These are phyloP conservation scores for Gasteruption jaculator DNA, from an alignment of 2,888 invertebrate species.

Conservation along the genomic window DNA sequence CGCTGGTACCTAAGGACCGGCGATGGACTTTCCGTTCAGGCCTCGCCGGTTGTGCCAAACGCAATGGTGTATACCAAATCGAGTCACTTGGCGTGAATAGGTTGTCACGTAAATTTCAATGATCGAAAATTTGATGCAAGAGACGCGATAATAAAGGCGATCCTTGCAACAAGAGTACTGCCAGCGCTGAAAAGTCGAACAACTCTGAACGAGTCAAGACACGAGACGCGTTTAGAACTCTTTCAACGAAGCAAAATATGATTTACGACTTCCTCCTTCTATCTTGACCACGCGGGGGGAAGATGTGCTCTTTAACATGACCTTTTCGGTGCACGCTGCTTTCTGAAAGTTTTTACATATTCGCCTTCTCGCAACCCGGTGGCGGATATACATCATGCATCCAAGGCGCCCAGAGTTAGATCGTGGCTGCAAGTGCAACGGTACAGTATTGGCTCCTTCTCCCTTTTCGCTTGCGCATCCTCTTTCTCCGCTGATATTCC, in stretches of 20 bases:
- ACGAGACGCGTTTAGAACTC: neutral
- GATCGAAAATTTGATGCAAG: too few species aligned
- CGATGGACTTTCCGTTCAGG: too few species aligned
- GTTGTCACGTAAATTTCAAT: too few species aligned
- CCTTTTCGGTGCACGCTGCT: conserved; percentile 16
- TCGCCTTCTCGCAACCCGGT: conserved; percentile 43
- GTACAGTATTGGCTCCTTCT: conserved; percentile 23
- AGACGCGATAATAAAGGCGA: too few species aligned
- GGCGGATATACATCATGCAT: conserved; percentile 47
- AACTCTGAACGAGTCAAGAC: conserved; percentile 1
- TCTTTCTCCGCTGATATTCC: conserved; percentile 15
- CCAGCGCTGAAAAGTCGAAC: conserved; percentile 12
- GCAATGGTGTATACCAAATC: too few species aligned
- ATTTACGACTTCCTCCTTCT: conserved; percentile 38
- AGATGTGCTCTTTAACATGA: conserved; percentile 29
- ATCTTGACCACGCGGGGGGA: conserved; percentile 27
- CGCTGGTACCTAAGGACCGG: too few species aligned
- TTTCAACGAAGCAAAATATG: conserved; percentile 22
- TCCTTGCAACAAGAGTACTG: too few species aligned
- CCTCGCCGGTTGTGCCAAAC: too few species aligned
- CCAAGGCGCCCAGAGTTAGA: too few species aligned
- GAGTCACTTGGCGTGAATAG: too few species aligned
- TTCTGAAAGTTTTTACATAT: conserved; percentile 44
- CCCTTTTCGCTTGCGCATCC: conserved; percentile 23
- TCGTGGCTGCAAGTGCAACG: conserved; percentile 35